phyloP scores from a whole-genome alignment of 1,140 invertebrate species.

The Camponotus pennsylvanicus region DNA sequence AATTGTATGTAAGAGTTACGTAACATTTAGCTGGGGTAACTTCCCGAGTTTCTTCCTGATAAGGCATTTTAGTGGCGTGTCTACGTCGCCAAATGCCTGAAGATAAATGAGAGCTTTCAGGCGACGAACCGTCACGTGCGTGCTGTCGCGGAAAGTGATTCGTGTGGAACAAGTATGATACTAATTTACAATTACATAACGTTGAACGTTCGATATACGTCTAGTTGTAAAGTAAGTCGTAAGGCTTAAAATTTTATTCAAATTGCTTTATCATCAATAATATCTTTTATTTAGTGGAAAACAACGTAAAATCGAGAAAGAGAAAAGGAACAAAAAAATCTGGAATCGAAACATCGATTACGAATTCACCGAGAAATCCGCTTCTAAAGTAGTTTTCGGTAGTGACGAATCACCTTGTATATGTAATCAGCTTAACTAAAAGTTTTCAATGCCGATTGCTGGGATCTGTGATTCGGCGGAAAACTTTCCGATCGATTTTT shows the following conservation, averaged over 20 bases:
- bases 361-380: background rate
- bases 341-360: background rate
- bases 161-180: too few species aligned
- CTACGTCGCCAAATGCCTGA: background rate
- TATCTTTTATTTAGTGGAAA: too few species aligned
- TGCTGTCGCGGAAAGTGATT: too few species aligned
- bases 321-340: too few species aligned
- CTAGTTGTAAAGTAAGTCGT: too few species aligned
- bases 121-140: too few species aligned
- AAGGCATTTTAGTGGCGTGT: background rate
- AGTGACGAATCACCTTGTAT: background rate
- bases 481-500: conserved; percentile 30
- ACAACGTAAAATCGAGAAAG: too few species aligned
- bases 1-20: background rate
- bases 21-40: background rate
- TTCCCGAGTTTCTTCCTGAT: background rate
- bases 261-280: too few species aligned
- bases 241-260: too few species aligned
- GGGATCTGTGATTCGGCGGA: conserved; percentile 11
- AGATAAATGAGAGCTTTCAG: background rate
- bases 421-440: conserved; percentile 32
- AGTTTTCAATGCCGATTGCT: conserved; percentile 5
- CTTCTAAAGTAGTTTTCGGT: conserved; percentile 18
- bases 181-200: background rate
- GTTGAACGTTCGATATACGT: background rate